A percentile compares a stretch with the other conserved stretches of the same genome.
Evolutionary conservation across 2,113 vertebrate genomes (phyloP).

Genomic region (Halcyon malimbica): DNA sequence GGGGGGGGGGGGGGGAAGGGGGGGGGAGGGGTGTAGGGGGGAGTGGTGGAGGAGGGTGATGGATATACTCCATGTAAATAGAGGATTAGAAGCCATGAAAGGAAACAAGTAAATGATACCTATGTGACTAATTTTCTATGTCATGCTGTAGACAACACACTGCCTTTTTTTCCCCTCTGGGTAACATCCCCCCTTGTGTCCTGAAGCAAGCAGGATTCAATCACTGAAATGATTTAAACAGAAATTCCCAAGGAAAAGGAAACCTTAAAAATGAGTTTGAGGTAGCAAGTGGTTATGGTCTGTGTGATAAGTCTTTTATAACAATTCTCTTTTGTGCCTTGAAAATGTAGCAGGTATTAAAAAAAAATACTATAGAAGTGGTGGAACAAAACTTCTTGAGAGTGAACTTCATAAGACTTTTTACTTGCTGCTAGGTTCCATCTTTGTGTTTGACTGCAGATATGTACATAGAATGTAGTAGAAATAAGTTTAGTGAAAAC

Average conservation of each 20-base stretch:
- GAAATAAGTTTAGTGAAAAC: constrained; percentile 25
- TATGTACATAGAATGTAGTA: background rate
- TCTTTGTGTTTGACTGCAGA: background rate
- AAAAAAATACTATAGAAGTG: background rate
- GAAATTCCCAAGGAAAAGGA: constrained; percentile 28
- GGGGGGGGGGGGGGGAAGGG: no score
- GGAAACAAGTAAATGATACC: constrained; percentile 5
- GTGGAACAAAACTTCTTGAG: background rate
- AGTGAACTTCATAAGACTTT: background rate
- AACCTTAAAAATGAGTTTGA: constrained; percentile 38
- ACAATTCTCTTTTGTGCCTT: constrained; percentile 5
- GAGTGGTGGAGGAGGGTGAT: background rate
- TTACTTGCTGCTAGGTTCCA: background rate
- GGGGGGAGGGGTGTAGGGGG: no score
- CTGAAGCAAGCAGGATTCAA: constrained; percentile 32
- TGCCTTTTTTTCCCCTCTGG: background rate
- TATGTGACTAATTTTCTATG: constrained; percentile 51
- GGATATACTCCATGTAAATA: constrained; percentile 21
- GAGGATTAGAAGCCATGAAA: constrained; percentile 20
- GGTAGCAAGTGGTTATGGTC: background rate
- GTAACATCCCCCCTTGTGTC: background rate
- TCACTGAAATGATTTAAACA: constrained; percentile 39
- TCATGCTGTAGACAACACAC: background rate
- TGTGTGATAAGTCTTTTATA: background rate
- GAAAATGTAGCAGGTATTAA: background rate